Percentiles rank a stretch among this genome's conserved stretches.
Evolutionary conservation across 2,888 invertebrate species (phyloP).

Genomic region (Tiliacea citrago): DNA sequence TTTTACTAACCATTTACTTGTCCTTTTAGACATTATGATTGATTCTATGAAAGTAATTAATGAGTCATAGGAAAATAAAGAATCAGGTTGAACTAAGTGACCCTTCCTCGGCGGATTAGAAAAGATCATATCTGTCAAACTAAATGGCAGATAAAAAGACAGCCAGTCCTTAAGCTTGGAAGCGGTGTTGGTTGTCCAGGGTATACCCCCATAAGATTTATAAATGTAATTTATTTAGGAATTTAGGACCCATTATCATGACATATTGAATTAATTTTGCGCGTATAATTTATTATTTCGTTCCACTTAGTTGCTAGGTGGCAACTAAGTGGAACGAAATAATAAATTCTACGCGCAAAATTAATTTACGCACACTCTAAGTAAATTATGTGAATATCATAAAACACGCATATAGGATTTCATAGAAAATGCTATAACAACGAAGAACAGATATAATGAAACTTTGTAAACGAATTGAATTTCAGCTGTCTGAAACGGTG

Average conservation of each 20-base stretch:
- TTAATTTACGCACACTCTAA: not conserved
- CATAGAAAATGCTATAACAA: not conserved
- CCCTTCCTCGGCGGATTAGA: slow-evolving; percentile 22
- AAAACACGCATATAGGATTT: not conserved
- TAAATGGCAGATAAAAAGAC: not conserved
- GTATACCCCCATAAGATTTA: not conserved
- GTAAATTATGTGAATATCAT: not conserved
- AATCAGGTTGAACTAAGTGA: slow-evolving; percentile 25
- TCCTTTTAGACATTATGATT: slow-evolving; percentile 60
- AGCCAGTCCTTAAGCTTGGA: not conserved
- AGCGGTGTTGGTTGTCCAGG: no score
- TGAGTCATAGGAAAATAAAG: slow-evolving; percentile 9
- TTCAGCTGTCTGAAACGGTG: slow-evolving; percentile 3
- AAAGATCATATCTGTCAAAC: slow-evolving; percentile 2
- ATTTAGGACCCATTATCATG: not conserved
- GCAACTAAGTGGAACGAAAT: no score
- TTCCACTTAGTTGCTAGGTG: no score
- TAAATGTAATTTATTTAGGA: not conserved
- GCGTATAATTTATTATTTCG: no score
- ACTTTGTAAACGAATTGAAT: slow-evolving; percentile 7
- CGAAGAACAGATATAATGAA: not conserved
- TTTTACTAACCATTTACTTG: slow-evolving; percentile 48
- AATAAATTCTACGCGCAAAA: no score
- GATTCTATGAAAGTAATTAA: slow-evolving; percentile 56
- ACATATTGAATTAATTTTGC: no score